A percentile compares a stretch with the other conserved stretches of the same genome.
Evolutionary conservation across 2,888 invertebrate species (phyloP).

Genomic region (Kryphioiulus occultus): DNA sequence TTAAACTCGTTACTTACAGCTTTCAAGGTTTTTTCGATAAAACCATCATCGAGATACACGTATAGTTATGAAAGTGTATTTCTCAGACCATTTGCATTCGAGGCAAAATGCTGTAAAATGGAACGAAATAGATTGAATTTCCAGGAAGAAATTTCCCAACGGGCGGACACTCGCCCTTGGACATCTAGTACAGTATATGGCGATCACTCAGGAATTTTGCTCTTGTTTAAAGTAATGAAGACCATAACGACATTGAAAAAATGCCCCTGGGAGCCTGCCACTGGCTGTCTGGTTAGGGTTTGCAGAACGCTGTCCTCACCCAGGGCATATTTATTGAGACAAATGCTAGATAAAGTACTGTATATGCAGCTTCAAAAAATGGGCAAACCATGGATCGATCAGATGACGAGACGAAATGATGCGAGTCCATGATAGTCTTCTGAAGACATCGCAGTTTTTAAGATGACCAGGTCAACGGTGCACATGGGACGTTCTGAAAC

Average conservation of each 20-base stretch:
- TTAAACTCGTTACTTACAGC: not conserved
- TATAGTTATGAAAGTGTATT: not conserved
- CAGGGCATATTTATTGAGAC: conserved; percentile 13
- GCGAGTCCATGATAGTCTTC: not conserved
- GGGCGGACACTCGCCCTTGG: conserved; percentile 11
- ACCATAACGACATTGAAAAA: not conserved
- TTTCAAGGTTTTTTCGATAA: not conserved
- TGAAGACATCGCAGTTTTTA: not conserved
- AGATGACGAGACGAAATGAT: not conserved
- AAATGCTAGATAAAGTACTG: not conserved
- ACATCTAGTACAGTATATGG: not conserved
- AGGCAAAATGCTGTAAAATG: not conserved
- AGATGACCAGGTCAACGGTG: not conserved
- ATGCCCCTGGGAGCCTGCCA: not conserved
- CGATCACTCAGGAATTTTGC: not conserved
- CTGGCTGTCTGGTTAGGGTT: not conserved
- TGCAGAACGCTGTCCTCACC: not conserved
- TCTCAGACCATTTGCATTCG: not conserved
- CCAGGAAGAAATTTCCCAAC: not conserved
- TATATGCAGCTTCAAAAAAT: not conserved
- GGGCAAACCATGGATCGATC: not conserved
- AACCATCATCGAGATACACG: not conserved
- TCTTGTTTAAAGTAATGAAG: conserved; percentile 5
- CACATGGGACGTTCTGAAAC: not conserved
- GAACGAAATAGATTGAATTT: not conserved